Base-by-base conservation (phyloP, 2,113 vertebrate genomes). In the Tinamus guttatus region DNA sequence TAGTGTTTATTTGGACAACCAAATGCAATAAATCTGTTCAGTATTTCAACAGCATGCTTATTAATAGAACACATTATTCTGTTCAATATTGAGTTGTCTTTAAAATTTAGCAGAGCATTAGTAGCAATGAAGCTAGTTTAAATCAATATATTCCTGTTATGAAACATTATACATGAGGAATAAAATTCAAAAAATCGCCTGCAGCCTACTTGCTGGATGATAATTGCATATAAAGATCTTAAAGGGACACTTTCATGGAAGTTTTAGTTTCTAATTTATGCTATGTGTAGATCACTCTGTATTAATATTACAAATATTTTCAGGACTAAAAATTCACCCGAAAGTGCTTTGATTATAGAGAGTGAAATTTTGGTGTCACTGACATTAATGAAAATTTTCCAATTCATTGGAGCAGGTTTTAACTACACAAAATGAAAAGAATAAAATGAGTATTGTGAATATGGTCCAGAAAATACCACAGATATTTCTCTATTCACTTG, bases 81-180 rank as follows among this genome's bases (percentile, higher is more conserved):
- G 96, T 97, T 98, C 97, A 98, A 97, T 98, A 97, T 97, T 97
- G 94, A 60, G 36, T 96, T 98, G 97, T 97, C 97, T 98, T 98
- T 98, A 98, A 98, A 98, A 98, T 98, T 98, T 98, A 97, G 94
- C 93, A 97, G 96, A 98, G 95, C 97, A 97, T 98, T 98, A 97
- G 96, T 97, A 97, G 94, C 92, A 94, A 86, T 98, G 97, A 98
- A 98, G 96, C 91, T 94, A 95, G 96, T 95, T 97, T 98, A 95
- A 97, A 96, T 98, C 98, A 97, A 97, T 98, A 96, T 60, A 89
- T 95, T 83, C 80, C 92, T 97, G 80, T 97, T 98, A 98, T 70
- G 78, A 97, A 95, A 96, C 75, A 78, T 86, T 95, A 96, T 96
- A 43, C 20, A 36, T 81, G 88, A 97, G 65, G 43, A 93, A 87